Conservation (phyloP, 64 coral and sea anemone genomes). For the Catalaphyllia jardinei region DNA sequence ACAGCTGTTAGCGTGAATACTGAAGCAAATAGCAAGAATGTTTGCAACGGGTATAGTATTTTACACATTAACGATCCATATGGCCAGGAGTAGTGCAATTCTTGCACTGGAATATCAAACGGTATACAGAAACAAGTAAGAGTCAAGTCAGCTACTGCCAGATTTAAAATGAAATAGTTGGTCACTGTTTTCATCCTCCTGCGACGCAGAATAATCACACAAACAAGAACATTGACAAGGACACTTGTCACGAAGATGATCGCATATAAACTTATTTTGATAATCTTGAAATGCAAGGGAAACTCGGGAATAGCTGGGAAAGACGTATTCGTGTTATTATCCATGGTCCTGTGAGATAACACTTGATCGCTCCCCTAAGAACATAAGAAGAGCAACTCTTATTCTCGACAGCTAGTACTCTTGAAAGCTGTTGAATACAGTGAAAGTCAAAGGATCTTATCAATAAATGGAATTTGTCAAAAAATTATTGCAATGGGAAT, state of each 20-base stretch:
- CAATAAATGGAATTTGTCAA: too few species aligned
- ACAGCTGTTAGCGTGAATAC: slow-evolving; percentile 24
- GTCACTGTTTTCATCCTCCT: not conserved
- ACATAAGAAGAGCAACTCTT: too few species aligned
- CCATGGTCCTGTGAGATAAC: not conserved
- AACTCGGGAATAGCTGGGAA: not conserved
- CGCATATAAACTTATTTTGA: not conserved
- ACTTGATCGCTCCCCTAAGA: not conserved
- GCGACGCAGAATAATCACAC: not conserved
- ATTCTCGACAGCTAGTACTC: too few species aligned
- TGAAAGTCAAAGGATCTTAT: too few species aligned
- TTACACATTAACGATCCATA: slow-evolving; percentile 36
- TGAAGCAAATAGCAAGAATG: slow-evolving; percentile 1
- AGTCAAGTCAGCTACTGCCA: not conserved
- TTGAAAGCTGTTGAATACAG: too few species aligned
- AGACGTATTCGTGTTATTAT: not conserved
- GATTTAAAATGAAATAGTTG: not conserved
- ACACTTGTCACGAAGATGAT: not conserved
- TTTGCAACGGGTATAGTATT: slow-evolving; percentile 29
- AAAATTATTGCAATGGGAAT: too few species aligned
- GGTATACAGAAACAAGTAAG: not conserved
- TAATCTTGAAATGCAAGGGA: not conserved
- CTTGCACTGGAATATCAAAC: slow-evolving; percentile 3
- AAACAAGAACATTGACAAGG: not conserved
- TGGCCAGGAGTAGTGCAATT: slow-evolving; percentile 1